Conservation (phyloP, 1,140 invertebrate species). For the Trichomalopsis sarcophagae region DNA sequence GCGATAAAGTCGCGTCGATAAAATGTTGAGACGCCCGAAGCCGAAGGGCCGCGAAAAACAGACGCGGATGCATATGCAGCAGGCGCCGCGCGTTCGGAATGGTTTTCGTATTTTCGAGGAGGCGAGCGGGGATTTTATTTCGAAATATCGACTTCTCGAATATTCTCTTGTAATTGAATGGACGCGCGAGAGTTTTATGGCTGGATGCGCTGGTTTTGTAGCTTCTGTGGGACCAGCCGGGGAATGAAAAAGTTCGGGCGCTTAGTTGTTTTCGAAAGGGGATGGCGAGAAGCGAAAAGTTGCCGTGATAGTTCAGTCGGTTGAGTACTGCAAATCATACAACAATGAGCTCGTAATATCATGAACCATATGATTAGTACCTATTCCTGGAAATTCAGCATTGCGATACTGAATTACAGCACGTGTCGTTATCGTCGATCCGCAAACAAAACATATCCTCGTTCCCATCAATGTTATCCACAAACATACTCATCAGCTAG, state of each 20-base stretch:
- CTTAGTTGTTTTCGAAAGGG: not conserved
- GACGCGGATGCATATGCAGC: not conserved
- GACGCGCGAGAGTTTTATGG: not conserved
- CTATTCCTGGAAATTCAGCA: too few relatives aligned
- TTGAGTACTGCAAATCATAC: too few relatives aligned
- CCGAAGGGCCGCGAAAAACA: constrained; percentile 37
- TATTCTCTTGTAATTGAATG: constrained; percentile 1
- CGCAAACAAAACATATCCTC: too few relatives aligned
- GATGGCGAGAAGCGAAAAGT: too few relatives aligned
- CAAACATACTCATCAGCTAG: too few relatives aligned
- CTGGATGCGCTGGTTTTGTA: not conserved
- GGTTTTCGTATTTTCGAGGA: constrained; percentile 4
- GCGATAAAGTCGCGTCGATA: constrained; percentile 42
- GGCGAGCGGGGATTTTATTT: not conserved
- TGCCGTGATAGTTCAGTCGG: too few relatives aligned
- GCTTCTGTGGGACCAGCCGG: not conserved
- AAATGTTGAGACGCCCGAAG: constrained; percentile 55
- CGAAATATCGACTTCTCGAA: not conserved
- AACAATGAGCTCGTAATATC: too few relatives aligned
- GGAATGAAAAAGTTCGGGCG: not conserved
- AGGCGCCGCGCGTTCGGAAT: not conserved
- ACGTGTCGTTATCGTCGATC: too few relatives aligned
- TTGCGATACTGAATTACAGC: too few relatives aligned
- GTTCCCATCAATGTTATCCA: too few relatives aligned
- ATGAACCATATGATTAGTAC: too few relatives aligned